Evolutionary conservation across 2,888 invertebrate species (phyloP).

Genomic region (Bhutanitis thaidina): DNA sequence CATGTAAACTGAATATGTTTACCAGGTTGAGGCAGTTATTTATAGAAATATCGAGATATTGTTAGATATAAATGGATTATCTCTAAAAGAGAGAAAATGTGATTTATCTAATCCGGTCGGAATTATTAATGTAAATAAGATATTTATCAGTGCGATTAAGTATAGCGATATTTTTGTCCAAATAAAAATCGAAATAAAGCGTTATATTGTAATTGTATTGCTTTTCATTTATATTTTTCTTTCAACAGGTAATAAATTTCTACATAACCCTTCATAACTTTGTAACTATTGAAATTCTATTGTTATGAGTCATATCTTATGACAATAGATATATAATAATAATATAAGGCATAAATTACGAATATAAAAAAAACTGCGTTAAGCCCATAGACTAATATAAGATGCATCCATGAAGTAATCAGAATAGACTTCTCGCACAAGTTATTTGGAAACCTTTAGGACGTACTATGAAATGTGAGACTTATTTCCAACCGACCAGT

Average conservation of each 20-base stretch:
- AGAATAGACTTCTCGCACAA: no score
- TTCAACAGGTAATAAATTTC: background rate
- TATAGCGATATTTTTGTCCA: constrained; percentile 29
- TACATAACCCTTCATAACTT: no score
- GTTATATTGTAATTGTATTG: constrained; percentile 21
- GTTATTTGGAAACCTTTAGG: no score
- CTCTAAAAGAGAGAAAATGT: constrained; percentile 17
- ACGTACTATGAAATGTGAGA: no score
- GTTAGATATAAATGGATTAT: constrained; percentile 8
- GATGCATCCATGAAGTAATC: no score
- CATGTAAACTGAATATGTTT: background rate
- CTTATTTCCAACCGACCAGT: no score
- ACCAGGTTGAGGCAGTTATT: constrained; percentile 3
- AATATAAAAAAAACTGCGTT: no score
- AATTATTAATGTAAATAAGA: constrained; percentile 20
- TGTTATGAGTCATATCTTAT: no score
- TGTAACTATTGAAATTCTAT: no score
- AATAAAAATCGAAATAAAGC: constrained; percentile 28
- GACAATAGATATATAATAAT: no score
- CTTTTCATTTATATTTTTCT: background rate
- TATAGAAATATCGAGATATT: background rate
- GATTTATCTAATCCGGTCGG: constrained; percentile 16
- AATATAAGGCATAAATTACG: no score
- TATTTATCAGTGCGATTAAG: constrained; percentile 20
- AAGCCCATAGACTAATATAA: no score